Evolutionary conservation across 2,113 vertebrate genomes (phyloP), one percentile per base, ranked within the genome.

Genomic region (Lutjanus erythropterus): DNA sequence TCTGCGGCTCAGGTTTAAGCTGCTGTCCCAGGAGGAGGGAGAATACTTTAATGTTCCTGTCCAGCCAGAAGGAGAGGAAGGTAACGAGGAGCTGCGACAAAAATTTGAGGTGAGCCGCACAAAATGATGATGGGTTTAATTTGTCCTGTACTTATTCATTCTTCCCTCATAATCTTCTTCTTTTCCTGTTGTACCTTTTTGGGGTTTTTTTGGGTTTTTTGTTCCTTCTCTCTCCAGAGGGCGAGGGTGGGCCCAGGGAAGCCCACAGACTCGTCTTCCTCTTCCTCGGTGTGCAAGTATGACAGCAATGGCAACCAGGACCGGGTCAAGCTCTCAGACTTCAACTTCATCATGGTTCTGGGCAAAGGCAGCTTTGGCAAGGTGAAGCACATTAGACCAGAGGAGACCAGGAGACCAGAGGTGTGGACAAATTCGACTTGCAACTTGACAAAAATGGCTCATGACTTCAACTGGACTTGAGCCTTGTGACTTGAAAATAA

Each of bases 341-440:
- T 99, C 89, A 99, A 97, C 90, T 99, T 99, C 91, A 90, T 99
- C 85, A 99, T 99, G 97, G 98, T 99, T 74, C 94, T 99, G 86
- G 98, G 98, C 0, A 99, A 99, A 84, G 98, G 98, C 52, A 99
- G 98, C 93, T 99, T 99, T 37, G 97, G 97, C 75, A 99, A 98
- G 96, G 97, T 98, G 78, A 61, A 21, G 35, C 53, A 3, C 59
- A 3, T 42, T 27, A 18, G n/a, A n/a, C n/a, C n/a, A n/a, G n/a
- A n/a, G n/a, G n/a, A n/a, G n/a, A n/a, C n/a, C n/a, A n/a, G n/a
- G n/a, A n/a, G n/a, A n/a, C n/a, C n/a, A n/a, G n/a, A n/a, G n/a
- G n/a, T n/a, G n/a, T n/a, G n/a, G n/a, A n/a, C n/a, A n/a, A n/a
- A n/a, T n/a, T n/a, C n/a, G n/a, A n/a, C n/a, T n/a, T n/a, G n/a